Base-by-base conservation (phyloP, 2,113 vertebrate genomes). In the Phoxinus phoxinus region DNA sequence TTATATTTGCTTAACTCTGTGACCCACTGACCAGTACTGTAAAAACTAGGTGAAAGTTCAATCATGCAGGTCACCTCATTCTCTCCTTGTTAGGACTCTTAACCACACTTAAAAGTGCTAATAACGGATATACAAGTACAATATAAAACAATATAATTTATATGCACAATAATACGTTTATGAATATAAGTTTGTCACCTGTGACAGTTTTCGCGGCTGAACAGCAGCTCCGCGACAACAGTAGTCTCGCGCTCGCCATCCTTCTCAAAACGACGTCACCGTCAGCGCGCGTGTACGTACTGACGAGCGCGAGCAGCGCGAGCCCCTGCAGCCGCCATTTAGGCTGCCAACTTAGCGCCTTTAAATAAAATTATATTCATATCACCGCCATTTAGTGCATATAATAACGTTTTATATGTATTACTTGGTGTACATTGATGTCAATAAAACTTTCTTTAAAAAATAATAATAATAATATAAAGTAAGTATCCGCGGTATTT, bases 41-140 rank as follows among this genome's bases (percentile, higher is more conserved):
- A 8, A 27, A 32, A 90, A 87, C 76, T 91, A 58, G 90, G 91
- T 91, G 89, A 92, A 91, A 92, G 91, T 87, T 86, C 89, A 89
- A 46, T 8, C 59, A 23, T 30, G 53, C 59, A 46, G 37, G 58
- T 81, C n/a, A 12, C 4, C 73, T 23, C 46, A 19, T n/a, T 56
- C 48, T 80, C n/a, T 59, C 0, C 23, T 25, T 37, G 8, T 41
- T 41, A 41, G 41, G 41, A 41, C 41, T 8, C 1, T 35, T 3
- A 61, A 8, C 35, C 17, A 44, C n/a, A 80, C 0, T 80, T 15
- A 44, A 9, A 73, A 13, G 71, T 5, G 23, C 58, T 48, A 75
- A 48, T 75, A 48, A 27, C 2, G 9, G 1, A 46, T 44, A 30
- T n/a, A 59, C 11, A 21, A n/a, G 5, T 58, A 19, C 1, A 73